Evolutionary conservation across 2,797 vertebrate genomes (phyloP).

Genomic region (Pseudotriccus pelzelni): DNA sequence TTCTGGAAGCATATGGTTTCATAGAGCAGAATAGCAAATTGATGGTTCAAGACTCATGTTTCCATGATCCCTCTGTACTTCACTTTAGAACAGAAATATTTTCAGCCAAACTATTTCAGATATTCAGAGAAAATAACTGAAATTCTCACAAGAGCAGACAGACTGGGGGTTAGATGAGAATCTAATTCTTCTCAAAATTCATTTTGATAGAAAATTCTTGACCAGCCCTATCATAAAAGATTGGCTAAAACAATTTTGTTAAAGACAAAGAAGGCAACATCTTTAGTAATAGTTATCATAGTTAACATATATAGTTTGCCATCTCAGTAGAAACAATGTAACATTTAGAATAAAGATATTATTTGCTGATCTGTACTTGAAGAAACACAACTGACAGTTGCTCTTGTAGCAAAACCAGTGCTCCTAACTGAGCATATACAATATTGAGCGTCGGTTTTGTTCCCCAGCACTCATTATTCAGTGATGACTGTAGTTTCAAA

Average conservation of each 20-base stretch:
- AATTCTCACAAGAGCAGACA: background rate
- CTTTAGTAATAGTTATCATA: background rate
- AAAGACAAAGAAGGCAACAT: background rate
- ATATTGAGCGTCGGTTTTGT: background rate
- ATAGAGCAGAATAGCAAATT: background rate
- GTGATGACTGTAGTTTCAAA: background rate
- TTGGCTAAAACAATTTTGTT: background rate
- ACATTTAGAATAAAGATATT: background rate
- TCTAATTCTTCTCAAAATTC: background rate
- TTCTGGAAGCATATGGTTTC: background rate
- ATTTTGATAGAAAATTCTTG: background rate
- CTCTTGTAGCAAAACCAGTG: background rate
- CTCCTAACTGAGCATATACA: background rate
- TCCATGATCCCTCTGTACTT: background rate
- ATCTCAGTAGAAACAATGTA: background rate
- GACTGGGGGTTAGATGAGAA: background rate
- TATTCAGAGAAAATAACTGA: background rate
- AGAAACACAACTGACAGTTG: background rate
- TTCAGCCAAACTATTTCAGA: background rate
- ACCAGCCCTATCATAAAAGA: background rate
- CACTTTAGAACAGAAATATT: background rate
- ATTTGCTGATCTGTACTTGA: background rate
- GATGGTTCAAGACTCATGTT: background rate
- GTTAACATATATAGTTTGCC: background rate
- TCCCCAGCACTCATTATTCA: background rate